Conservation (phyloP, 2,888 invertebrate genomes). For the Ypsolopha scabrella region DNA sequence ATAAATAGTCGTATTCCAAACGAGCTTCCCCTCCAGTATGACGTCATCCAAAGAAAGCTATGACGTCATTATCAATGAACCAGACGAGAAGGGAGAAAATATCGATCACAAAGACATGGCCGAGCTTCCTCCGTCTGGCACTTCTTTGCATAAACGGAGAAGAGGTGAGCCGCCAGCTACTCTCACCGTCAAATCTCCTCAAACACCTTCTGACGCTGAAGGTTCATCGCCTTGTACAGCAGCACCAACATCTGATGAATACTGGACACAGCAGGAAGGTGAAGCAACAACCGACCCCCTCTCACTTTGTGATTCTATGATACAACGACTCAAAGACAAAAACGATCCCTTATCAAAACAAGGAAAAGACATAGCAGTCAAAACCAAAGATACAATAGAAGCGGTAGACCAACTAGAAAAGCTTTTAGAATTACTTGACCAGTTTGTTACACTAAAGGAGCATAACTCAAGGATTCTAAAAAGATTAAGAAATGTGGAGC, state of each 20-base stretch:
- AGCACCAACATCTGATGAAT: conserved; percentile 31
- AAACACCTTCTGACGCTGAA: conserved; percentile 51
- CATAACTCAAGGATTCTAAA: conserved; percentile 78
- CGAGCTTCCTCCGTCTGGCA: conserved; percentile 51
- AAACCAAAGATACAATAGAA: conserved; percentile 71
- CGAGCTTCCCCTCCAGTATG: conserved; percentile 26
- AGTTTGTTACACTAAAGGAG: conserved; percentile 77
- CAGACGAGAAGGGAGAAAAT: conserved; percentile 18
- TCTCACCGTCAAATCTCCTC: conserved; percentile 44
- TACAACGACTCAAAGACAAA: conserved; percentile 45
- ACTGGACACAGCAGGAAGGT: conserved; percentile 31
- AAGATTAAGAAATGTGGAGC: conserved; percentile 78
- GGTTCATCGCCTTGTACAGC: conserved; percentile 57
- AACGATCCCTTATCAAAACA: conserved; percentile 61
- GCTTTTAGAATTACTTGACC: conserved; percentile 81
- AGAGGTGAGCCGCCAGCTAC: conserved; percentile 54
- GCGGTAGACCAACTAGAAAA: conserved; percentile 85
- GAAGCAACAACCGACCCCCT: conserved; percentile 39
- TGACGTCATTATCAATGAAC: conserved; percentile 34
- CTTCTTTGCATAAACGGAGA: conserved; percentile 55
- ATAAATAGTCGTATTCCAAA: conserved; percentile 35
- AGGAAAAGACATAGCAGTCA: conserved; percentile 66
- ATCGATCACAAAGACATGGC: conserved; percentile 27
- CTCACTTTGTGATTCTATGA: conserved; percentile 47
- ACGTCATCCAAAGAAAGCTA: conserved; percentile 40